phyloP scores from a whole-genome alignment of 1,140 invertebrate genomes.

The Aphelenchoides avenae region DNA sequence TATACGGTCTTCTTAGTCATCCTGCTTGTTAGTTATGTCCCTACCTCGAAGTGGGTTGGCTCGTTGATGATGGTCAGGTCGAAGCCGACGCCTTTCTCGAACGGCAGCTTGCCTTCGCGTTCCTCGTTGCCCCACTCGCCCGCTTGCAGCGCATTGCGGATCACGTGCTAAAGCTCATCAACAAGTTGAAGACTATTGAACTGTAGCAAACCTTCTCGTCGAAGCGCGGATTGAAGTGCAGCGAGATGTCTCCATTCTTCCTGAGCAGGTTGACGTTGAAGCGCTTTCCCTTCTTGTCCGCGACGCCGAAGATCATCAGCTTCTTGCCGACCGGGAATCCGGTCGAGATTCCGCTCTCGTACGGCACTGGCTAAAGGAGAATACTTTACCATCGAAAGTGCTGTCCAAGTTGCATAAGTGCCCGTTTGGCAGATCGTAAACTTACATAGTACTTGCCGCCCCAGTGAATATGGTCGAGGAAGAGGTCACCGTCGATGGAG shows the following conservation, averaged over 20 bases:
- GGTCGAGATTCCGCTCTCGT: conserved; percentile 46
- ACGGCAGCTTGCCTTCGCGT: conserved; percentile 45
- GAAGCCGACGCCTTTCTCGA: conserved; percentile 55
- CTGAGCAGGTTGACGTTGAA: conserved; percentile 56
- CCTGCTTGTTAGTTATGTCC: conserved; percentile 43
- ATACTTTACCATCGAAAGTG: background rate
- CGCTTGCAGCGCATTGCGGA: conserved; percentile 50
- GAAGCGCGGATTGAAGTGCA: conserved; percentile 58
- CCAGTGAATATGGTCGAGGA: conserved; percentile 54
- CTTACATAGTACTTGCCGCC: conserved; percentile 56
- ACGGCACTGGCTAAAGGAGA: conserved; percentile 43
- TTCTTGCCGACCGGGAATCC: conserved; percentile 52
- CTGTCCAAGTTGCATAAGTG: conserved; percentile 5
- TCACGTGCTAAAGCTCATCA: conserved; percentile 41
- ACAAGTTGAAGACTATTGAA: conserved; percentile 7
- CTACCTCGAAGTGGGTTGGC: conserved; percentile 48
- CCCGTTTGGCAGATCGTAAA: conserved; percentile 14
- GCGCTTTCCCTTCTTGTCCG: conserved; percentile 55
- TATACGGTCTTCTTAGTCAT: conserved; percentile 37
- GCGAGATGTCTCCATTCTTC: conserved; percentile 58
- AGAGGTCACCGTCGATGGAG: conserved; percentile 54
- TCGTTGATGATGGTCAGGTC: conserved; percentile 54
- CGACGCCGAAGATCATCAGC: conserved; percentile 47
- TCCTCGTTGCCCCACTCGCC: conserved; percentile 58
- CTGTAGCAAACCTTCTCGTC: conserved; percentile 49